These are phyloP conservation scores for Bufo gargarizans DNA, from an alignment of 2,113 vertebrate species.

Conservation along the genomic window DNA sequence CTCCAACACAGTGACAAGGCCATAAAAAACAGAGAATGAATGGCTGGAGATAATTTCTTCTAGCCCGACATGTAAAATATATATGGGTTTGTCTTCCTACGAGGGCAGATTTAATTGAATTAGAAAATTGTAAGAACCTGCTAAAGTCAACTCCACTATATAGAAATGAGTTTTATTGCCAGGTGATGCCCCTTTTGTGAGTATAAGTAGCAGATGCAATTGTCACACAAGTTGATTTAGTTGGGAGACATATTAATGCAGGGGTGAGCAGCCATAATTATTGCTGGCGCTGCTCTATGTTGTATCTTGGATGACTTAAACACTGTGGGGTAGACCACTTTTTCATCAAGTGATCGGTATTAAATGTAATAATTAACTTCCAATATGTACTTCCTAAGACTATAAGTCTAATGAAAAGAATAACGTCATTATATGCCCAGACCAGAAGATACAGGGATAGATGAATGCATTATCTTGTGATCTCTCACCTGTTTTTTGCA, in stretches of 20 bases:
- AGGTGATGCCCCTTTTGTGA: constrained; percentile 54
- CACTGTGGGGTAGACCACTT: constrained; percentile 77
- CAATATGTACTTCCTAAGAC: not conserved
- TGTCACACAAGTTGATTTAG: constrained; percentile 73
- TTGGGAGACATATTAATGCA: constrained; percentile 75
- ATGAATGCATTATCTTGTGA: constrained; percentile 63
- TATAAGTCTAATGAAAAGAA: not conserved
- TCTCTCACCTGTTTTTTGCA: not conserved
- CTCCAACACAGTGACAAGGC: constrained; percentile 49
- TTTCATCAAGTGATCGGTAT: constrained; percentile 77
- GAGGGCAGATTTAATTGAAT: constrained; percentile 39
- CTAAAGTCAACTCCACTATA: constrained; percentile 18
- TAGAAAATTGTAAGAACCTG: constrained; percentile 34
- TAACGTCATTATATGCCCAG: constrained; percentile 25
- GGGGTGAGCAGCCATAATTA: constrained; percentile 82
- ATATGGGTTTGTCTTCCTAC: constrained; percentile 37
- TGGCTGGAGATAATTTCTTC: constrained; percentile 16
- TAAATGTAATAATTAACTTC: constrained; percentile 31
- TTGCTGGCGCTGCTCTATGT: constrained; percentile 78
- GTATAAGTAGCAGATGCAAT: constrained; percentile 69
- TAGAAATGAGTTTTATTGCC: constrained; percentile 44
- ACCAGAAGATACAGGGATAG: not conserved
- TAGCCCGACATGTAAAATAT: constrained; percentile 23
- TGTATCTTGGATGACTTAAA: constrained; percentile 75
- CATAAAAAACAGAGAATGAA: constrained; percentile 42